Evolutionary conservation across 2,113 vertebrate genomes (phyloP).

Genomic region (Eupsittula cactorum): DNA sequence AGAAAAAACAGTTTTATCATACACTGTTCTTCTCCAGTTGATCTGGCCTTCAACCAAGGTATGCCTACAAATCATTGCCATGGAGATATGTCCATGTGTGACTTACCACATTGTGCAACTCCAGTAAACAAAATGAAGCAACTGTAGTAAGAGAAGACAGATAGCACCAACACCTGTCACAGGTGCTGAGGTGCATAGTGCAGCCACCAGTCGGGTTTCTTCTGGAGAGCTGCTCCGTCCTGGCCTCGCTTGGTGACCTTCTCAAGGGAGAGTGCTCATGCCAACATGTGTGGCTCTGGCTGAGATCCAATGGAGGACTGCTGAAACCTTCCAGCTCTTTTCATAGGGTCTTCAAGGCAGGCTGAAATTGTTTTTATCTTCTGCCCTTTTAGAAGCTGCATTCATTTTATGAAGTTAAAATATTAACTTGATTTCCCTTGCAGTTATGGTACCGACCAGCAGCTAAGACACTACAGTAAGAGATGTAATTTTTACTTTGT

Average conservation of each 20-base stretch:
- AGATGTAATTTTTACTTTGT: not conserved
- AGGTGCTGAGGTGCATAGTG: not conserved
- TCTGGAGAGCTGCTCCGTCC: not conserved
- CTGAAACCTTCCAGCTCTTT: not conserved
- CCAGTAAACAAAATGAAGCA: not conserved
- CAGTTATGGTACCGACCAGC: not conserved
- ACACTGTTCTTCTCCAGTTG: not conserved
- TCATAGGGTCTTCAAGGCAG: not conserved
- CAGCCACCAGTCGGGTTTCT: not conserved
- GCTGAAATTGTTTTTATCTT: not conserved
- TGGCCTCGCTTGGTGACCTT: not conserved
- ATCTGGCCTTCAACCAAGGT: not conserved
- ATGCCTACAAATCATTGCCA: not conserved
- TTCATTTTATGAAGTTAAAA: not conserved
- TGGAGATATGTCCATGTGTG: rapidly evolving
- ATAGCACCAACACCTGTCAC: not conserved
- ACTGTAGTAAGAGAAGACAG: not conserved
- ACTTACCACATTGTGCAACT: not conserved
- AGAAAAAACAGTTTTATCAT: not conserved
- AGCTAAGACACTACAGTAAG: not conserved
- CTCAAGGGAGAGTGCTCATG: not conserved
- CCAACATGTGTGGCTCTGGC: not conserved
- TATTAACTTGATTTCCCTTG: not conserved
- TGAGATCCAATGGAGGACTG: not conserved
- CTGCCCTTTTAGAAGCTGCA: not conserved